Percentiles rank a stretch among this genome's conserved stretches.
These are phyloP conservation scores for Cardiocondyla obscurior DNA, from an alignment of 1,140 invertebrate species.

Conservation along the genomic window DNA sequence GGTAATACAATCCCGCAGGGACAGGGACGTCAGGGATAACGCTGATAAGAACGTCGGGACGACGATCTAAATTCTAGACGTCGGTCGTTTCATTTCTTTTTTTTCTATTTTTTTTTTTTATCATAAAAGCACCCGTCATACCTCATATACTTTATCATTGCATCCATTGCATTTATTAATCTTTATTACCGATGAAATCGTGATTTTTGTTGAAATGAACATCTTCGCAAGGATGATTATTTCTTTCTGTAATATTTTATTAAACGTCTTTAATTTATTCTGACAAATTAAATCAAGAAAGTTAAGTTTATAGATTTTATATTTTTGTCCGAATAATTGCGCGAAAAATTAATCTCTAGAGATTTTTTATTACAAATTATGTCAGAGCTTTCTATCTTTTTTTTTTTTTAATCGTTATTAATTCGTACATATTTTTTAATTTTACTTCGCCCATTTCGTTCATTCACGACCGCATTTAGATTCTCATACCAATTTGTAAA, in stretches of 20 bases:
- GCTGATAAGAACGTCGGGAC: too few relatives aligned
- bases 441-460: background rate
- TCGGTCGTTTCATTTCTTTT: background rate
- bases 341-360: background rate
- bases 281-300: background rate
- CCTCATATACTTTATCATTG: background rate
- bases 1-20: conserved; percentile 40
- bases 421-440: background rate
- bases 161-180: conserved; percentile 31
- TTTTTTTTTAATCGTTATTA: too few relatives aligned
- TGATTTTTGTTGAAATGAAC: background rate
- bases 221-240: background rate
- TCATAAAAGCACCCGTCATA: background rate
- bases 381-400: background rate
- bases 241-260: background rate
- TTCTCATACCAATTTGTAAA: background rate
- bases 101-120: too few relatives aligned
- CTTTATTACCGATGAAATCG: background rate
- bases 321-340: background rate
- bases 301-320: background rate
- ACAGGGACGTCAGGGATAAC: conserved; percentile 36
- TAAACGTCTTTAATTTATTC: background rate
- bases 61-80: background rate
- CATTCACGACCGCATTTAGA: background rate
- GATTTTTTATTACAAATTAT: background rate